A percentile compares a stretch with the other conserved stretches of the same genome.
Conservation (phyloP, 1,140 invertebrate genomes). For the Cydia amplana region DNA sequence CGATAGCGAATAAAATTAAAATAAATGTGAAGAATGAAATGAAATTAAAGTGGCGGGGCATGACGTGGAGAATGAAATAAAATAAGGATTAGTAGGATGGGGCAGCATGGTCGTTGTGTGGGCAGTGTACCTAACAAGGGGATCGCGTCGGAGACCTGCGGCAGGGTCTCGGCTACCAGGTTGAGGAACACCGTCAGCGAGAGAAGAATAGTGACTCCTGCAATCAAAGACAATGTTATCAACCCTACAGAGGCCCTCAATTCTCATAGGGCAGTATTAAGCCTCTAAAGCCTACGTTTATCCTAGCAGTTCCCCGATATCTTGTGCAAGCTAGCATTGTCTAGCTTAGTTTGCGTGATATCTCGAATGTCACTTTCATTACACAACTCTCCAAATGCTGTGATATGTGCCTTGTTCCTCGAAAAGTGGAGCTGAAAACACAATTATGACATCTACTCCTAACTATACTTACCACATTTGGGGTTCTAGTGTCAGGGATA, state of each 20-base stretch:
- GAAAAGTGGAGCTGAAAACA: slow-evolving; percentile 37
- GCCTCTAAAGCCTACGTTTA: slow-evolving; percentile 32
- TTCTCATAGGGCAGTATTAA: slow-evolving; percentile 12
- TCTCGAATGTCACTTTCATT: background rate
- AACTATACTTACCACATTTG: slow-evolving; percentile 43
- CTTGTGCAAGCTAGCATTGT: background rate
- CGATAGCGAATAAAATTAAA: slow-evolving; percentile 48
- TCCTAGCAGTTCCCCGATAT: background rate
- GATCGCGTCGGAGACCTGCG: slow-evolving; percentile 96
- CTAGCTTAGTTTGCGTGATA: background rate
- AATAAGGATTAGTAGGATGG: slow-evolving; percentile 51
- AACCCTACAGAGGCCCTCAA: slow-evolving; percentile 41
- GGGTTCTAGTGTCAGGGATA: slow-evolving; percentile 35
- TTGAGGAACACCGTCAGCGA: slow-evolving; percentile 99
- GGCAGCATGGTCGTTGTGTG: slow-evolving; percentile 59
- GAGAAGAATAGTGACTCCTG: slow-evolving; percentile 99
- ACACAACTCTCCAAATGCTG: slow-evolving; percentile 49
- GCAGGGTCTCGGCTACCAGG: slow-evolving; percentile 96
- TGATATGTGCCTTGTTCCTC: slow-evolving; percentile 19
- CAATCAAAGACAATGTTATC: slow-evolving; percentile 84
- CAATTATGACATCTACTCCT: slow-evolving; percentile 42
- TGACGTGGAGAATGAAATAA: slow-evolving; percentile 53
- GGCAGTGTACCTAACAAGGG: slow-evolving; percentile 92
- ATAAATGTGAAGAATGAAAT: slow-evolving; percentile 47
- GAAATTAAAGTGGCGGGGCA: slow-evolving; percentile 47